phyloP scores from a whole-genome alignment of 92 coral and sea anemone genomes.

The Phenganax stokvisi region DNA sequence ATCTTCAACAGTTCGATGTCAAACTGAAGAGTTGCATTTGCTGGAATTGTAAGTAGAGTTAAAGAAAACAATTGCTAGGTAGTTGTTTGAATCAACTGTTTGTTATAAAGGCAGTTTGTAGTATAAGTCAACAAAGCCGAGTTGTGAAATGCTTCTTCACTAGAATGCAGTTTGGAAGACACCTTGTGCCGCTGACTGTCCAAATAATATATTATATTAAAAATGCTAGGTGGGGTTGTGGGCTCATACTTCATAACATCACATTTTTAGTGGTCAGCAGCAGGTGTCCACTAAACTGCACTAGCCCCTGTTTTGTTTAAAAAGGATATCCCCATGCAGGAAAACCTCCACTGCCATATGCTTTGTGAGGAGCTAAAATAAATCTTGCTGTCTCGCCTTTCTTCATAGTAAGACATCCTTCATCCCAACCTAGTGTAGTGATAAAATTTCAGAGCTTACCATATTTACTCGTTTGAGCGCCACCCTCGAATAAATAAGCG shows the following conservation, averaged over 20 bases:
- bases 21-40: conserved; percentile 50
- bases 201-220: no score
- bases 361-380: conserved; percentile 45
- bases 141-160: no score
- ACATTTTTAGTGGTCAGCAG: no score
- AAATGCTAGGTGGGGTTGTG: background rate
- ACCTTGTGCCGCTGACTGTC: no score
- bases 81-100: background rate
- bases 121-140: background rate
- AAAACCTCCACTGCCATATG: conserved; percentile 51
- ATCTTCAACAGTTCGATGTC: conserved; percentile 51
- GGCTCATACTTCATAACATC: no score
- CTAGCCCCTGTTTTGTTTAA: background rate
- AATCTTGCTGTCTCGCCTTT: conserved; percentile 54
- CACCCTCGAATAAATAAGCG: no score
- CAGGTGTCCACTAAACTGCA: no score
- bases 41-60: conserved; percentile 50
- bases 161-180: no score
- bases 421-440: conserved; percentile 51
- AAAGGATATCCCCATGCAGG: conserved; percentile 65
- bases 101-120: background rate
- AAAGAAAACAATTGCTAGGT: conserved; percentile 22
- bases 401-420: conserved; percentile 51
- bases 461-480: no score
- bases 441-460: no score